Conservation (phyloP, 2,888 invertebrate genomes). For the Orthonychiurus folsomi region DNA sequence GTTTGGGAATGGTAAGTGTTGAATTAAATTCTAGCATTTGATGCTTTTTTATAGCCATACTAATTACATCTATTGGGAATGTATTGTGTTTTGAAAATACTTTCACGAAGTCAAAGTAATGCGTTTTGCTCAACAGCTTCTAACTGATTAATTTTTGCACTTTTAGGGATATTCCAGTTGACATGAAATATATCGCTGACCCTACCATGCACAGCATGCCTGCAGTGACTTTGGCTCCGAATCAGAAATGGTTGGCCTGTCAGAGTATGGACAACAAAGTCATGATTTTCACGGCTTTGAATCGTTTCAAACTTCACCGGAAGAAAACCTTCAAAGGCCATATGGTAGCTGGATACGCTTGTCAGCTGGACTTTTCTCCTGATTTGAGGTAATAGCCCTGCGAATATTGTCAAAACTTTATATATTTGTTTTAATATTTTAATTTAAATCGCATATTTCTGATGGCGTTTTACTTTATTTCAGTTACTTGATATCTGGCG, state of each 20-base stretch:
- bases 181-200: conserved; percentile 99
- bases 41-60: background rate
- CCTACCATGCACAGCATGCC: conserved; percentile 99
- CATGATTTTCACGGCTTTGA: conserved; percentile 85
- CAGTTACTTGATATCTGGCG: conserved; percentile 93
- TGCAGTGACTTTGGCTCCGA: conserved; percentile 86
- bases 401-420: background rate
- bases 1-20: conserved; percentile 92
- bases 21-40: background rate
- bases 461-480: conserved; percentile 44
- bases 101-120: too few relatives aligned
- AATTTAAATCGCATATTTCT: conserved; percentile 2
- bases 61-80: too few relatives aligned
- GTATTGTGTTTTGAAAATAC: too few relatives aligned
- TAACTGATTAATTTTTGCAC: background rate
- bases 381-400: conserved; percentile 73
- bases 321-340: conserved; percentile 97
- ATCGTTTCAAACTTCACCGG: conserved; percentile 93
- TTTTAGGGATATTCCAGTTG: conserved; percentile 79
- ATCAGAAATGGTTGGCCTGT: conserved; percentile 98
- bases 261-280: conserved; percentile 99
- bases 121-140: background rate
- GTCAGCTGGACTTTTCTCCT: conserved; percentile 91
- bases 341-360: conserved; percentile 99
- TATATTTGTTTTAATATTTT: conserved; percentile 4